These are phyloP conservation scores for Calosoma granatense DNA, from an alignment of 1,140 invertebrate species.

Conservation along the genomic window DNA sequence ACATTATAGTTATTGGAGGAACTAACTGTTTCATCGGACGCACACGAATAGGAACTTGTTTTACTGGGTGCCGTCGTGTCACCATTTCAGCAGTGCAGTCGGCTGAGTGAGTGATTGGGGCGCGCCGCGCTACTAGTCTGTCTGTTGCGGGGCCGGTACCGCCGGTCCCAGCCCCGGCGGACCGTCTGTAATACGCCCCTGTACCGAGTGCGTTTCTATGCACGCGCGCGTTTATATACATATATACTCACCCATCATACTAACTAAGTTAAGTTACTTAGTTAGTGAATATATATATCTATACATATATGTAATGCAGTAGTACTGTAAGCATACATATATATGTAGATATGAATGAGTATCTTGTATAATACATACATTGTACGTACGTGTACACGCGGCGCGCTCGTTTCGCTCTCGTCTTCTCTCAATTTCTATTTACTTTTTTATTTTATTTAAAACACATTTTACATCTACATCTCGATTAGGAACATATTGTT, in stretches of 20 bases:
- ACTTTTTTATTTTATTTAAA: background rate
- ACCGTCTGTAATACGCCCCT: background rate
- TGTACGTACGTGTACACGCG: no score
- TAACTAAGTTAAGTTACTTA: no score
- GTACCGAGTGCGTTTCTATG: background rate
- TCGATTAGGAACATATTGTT: conserved; percentile 9
- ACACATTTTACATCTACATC: conserved; percentile 7
- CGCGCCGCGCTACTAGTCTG: no score
- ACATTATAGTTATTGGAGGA: no score
- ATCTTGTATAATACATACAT: no score
- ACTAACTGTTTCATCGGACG: conserved; percentile 20
- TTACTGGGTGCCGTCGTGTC: conserved; percentile 40
- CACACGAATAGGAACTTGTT: conserved; percentile 52
- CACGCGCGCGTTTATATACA: no score
- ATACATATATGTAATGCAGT: no score
- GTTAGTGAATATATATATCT: no score
- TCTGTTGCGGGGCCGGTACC: conserved; percentile 16
- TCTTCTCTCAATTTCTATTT: background rate
- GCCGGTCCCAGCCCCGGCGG: background rate
- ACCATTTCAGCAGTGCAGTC: conserved; percentile 34
- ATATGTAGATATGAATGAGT: no score
- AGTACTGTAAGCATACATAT: no score
- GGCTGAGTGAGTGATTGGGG: conserved; percentile 9
- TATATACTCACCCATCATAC: no score
- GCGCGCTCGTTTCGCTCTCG: no score